A percentile compares a stretch with the other conserved stretches of the same genome.
phyloP scores from a whole-genome alignment of 2,888 invertebrate species.

The Polydrusus cervinus region DNA sequence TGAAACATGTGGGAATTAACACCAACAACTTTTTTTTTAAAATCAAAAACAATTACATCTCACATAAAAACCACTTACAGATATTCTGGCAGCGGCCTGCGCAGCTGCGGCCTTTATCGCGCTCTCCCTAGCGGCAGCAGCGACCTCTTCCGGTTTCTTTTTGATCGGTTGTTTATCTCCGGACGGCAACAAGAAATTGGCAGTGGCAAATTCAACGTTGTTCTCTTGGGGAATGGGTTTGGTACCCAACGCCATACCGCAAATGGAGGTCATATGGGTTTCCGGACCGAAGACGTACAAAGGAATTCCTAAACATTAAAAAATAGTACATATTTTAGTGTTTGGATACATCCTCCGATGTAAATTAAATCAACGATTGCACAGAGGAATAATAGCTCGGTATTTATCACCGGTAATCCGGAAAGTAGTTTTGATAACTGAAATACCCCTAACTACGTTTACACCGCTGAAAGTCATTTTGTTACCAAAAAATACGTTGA shows the following conservation, averaged over 20 bases:
- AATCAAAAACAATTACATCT: neutral
- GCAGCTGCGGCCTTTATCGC: constrained; percentile 45
- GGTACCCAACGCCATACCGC: constrained; percentile 96
- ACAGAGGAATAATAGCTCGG: neutral
- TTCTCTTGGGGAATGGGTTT: constrained; percentile 83
- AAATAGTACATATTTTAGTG: neutral
- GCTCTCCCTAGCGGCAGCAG: constrained; percentile 44
- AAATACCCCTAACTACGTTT: neutral
- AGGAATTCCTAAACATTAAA: constrained; percentile 84
- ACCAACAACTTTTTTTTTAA: no score
- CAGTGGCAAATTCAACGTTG: constrained; percentile 84
- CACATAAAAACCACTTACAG: constrained; percentile 31
- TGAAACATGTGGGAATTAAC: neutral
- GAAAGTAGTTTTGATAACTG: neutral
- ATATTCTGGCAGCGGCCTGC: constrained; percentile 45
- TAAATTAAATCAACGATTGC: neutral
- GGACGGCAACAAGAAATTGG: constrained; percentile 90
- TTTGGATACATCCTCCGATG: neutral
- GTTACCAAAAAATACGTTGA: no score
- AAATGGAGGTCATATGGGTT: constrained; percentile 99
- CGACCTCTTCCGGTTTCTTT: constrained; percentile 49
- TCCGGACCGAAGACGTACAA: constrained; percentile 98
- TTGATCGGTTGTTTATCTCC: constrained; percentile 70
- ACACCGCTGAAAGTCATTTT: neutral
- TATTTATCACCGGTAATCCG: neutral